Conservation (phyloP, 2,888 invertebrate species). For the Eulithis prunata region DNA sequence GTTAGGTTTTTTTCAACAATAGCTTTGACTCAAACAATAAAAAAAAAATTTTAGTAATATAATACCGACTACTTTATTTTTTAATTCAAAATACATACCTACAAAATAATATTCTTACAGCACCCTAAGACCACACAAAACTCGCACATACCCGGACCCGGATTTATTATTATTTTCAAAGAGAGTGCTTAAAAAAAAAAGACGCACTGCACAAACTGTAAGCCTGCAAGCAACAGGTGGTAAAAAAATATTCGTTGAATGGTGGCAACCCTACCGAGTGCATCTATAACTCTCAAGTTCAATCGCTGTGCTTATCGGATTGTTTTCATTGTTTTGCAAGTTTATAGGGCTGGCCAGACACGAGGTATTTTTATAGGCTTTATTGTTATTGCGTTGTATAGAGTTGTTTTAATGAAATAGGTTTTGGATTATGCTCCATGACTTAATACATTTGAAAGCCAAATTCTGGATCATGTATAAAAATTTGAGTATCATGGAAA, state of each 20-base stretch:
- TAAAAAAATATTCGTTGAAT: not conserved
- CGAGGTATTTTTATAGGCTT: constrained; percentile 39
- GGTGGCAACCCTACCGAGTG: constrained; percentile 47
- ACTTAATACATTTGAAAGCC: no score
- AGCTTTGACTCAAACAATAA: no score
- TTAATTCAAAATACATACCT: no score
- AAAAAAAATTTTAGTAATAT: no score
- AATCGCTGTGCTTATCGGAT: constrained; percentile 53
- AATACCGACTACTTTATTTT: no score
- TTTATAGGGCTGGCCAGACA: constrained; percentile 42
- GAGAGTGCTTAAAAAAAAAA: constrained; percentile 8
- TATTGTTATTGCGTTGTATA: constrained; percentile 27
- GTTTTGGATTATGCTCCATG: not conserved
- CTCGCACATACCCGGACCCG: not conserved
- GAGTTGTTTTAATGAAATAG: constrained; percentile 14
- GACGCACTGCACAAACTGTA: constrained; percentile 13
- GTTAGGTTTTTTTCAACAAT: no score
- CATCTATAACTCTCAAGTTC: constrained; percentile 54
- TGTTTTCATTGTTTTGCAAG: constrained; percentile 55
- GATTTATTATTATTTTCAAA: constrained; percentile 19
- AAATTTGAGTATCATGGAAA: no score
- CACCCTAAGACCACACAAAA: not conserved
- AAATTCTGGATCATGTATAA: no score
- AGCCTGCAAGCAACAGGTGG: constrained; percentile 28
- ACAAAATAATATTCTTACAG: not conserved